phyloP scores from a whole-genome alignment of 2,888 invertebrate genomes.

The Phytoseiulus persimilis region DNA sequence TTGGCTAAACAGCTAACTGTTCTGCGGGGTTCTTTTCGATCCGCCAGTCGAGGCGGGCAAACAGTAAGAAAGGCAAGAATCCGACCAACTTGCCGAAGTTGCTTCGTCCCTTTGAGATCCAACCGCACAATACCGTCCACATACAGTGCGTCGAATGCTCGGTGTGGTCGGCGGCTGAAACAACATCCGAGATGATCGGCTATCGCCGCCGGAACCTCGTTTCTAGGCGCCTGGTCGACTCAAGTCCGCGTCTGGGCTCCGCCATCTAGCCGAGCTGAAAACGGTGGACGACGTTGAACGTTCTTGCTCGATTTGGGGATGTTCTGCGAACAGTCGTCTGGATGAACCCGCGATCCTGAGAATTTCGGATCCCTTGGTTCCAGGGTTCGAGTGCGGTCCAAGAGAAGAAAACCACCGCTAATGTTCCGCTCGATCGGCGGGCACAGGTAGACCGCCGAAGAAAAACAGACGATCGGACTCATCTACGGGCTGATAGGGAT shows the following conservation, averaged over 20 bases:
- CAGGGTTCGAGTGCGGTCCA: too few species aligned
- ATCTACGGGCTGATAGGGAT: neutral
- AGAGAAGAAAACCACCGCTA: neutral
- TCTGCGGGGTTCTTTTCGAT: neutral
- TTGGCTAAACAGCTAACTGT: neutral
- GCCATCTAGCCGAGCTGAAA: too few species aligned
- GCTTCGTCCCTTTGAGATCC: neutral
- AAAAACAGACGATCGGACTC: neutral
- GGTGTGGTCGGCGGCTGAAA: neutral
- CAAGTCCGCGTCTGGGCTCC: too few species aligned
- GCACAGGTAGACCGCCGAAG: neutral
- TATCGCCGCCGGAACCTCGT: neutral
- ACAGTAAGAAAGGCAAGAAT: neutral
- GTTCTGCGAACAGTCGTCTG: too few species aligned
- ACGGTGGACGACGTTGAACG: too few species aligned
- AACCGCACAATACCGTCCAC: neutral
- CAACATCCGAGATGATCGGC: neutral
- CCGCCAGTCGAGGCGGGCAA: neutral
- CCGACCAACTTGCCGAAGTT: neutral
- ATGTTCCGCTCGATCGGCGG: neutral
- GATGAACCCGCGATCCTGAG: too few species aligned
- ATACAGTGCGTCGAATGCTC: neutral
- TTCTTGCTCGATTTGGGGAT: too few species aligned
- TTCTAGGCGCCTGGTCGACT: neutral
- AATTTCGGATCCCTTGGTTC: neutral